Percentiles rank a stretch among this genome's conserved stretches.
Evolutionary conservation across 2,797 vertebrate species (phyloP).

Genomic region (Malacoctenus gilli): DNA sequence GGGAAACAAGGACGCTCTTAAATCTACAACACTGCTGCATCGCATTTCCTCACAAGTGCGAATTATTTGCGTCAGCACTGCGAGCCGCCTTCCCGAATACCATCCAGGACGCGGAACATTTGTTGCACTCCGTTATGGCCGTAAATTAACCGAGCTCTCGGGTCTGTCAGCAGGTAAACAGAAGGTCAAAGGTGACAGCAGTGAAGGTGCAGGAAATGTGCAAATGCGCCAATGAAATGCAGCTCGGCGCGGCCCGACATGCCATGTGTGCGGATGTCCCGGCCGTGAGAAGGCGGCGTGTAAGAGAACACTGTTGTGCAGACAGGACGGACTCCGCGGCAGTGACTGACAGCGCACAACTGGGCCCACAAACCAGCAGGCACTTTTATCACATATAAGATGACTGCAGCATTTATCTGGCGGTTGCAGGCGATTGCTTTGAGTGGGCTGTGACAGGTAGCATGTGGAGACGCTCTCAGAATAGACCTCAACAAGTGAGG

Average conservation of each 20-base stretch:
- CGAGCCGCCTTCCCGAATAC: conserved; percentile 27
- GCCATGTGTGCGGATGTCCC: conserved; percentile 64
- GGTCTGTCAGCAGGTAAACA: conserved; percentile 33
- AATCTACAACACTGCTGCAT: conserved; percentile 14
- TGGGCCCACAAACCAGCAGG: conserved; percentile 25
- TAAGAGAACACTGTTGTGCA: conserved; percentile 57
- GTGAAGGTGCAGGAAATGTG: conserved; percentile 51
- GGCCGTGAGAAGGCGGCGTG: conserved; percentile 42
- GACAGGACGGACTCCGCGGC: conserved; percentile 42
- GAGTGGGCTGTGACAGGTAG: too few relatives aligned
- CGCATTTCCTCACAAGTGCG: conserved; percentile 34
- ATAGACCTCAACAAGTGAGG: conserved; percentile 11
- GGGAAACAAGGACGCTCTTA: conserved; percentile 22
- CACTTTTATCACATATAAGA: conserved; percentile 22
- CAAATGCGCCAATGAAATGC: conserved; percentile 54
- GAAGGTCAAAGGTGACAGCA: conserved; percentile 26
- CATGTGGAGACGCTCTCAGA: background rate
- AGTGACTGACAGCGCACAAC: conserved; percentile 64
- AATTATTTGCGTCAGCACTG: conserved; percentile 37
- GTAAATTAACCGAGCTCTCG: conserved; percentile 43
- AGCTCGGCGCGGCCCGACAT: conserved; percentile 52
- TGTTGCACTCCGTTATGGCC: conserved; percentile 16
- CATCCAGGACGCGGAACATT: conserved; percentile 46
- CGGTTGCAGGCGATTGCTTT: background rate
- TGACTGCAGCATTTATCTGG: background rate